Conservation (phyloP, 2,797 vertebrate species). For the Gobionotothen gibberifrons region DNA sequence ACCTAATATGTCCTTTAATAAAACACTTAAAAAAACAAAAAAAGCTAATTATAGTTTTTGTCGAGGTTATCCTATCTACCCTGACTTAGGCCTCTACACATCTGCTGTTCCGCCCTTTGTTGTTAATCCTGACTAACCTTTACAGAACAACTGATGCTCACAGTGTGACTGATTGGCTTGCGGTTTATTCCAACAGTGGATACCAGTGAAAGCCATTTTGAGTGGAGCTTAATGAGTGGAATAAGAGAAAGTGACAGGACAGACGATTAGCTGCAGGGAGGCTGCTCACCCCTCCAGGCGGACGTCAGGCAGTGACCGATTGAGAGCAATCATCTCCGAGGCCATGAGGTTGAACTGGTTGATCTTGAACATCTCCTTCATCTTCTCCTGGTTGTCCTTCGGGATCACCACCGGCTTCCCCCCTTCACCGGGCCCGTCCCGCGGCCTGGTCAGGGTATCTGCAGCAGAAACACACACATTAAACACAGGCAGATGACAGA, state of each 20-base stretch:
- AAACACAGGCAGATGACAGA: background rate
- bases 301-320: slow-evolving; percentile 95
- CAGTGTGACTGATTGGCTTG: slow-evolving; percentile 14
- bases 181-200: background rate
- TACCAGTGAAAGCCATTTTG: slow-evolving; percentile 6
- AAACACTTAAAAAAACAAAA: background rate
- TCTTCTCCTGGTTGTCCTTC: slow-evolving; percentile 98
- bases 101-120: background rate
- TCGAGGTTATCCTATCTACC: background rate
- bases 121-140: slow-evolving; percentile 4
- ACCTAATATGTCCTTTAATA: background rate
- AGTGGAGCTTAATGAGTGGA: background rate
- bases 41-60: background rate
- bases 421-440: slow-evolving; percentile 97
- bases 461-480: slow-evolving; percentile 34
- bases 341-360: slow-evolving; percentile 99
- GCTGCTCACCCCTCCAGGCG: slow-evolving; percentile 94
- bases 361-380: slow-evolving; percentile 99
- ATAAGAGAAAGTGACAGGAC: slow-evolving; percentile 5
- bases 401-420: slow-evolving; percentile 97
- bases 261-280: slow-evolving; percentile 16
- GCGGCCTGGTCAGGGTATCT: slow-evolving; percentile 89
- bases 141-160: background rate
- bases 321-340: slow-evolving; percentile 98
- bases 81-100: background rate